These are phyloP conservation scores for Caenorhabditis virilis DNA, from an alignment of 2,888 invertebrate species.

Conservation along the genomic window DNA sequence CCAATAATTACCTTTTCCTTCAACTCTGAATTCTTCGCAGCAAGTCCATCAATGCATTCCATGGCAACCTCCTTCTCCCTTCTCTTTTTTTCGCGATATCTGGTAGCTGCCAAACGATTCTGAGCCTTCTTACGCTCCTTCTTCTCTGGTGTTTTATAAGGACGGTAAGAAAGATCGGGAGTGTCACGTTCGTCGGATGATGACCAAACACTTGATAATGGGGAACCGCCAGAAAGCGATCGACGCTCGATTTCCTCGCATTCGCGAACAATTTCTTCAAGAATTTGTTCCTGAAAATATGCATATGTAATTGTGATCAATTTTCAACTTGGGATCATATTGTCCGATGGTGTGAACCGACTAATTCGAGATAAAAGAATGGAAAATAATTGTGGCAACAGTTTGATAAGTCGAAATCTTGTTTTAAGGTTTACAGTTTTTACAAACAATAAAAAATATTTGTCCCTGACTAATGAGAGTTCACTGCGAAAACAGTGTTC, in stretches of 20 bases:
- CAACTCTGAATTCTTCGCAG: background rate
- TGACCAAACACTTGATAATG: constrained; percentile 26
- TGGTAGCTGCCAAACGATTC: constrained; percentile 47
- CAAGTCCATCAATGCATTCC: constrained; percentile 31
- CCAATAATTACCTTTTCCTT: background rate
- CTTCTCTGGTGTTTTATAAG: constrained; percentile 37
- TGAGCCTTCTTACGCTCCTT: constrained; percentile 47
- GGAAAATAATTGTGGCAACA: no score
- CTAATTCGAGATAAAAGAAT: no score
- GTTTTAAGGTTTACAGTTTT: no score
- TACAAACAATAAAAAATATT: no score
- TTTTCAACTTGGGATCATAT: no score
- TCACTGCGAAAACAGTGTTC: no score
- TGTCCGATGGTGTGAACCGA: no score
- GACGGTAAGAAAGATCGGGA: constrained; percentile 13
- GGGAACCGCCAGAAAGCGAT: constrained; percentile 36
- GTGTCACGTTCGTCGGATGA: constrained; percentile 40
- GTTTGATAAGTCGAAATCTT: no score
- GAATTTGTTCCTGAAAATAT: constrained; percentile 58
- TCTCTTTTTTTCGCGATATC: constrained; percentile 48
- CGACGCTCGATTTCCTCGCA: constrained; percentile 62
- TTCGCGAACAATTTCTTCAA: constrained; percentile 64
- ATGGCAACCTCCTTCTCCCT: constrained; percentile 37
- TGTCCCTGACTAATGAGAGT: no score
- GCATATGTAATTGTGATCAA: no score